Conservation (phyloP, 2,888 invertebrate species). For the Quadriops clusia region DNA sequence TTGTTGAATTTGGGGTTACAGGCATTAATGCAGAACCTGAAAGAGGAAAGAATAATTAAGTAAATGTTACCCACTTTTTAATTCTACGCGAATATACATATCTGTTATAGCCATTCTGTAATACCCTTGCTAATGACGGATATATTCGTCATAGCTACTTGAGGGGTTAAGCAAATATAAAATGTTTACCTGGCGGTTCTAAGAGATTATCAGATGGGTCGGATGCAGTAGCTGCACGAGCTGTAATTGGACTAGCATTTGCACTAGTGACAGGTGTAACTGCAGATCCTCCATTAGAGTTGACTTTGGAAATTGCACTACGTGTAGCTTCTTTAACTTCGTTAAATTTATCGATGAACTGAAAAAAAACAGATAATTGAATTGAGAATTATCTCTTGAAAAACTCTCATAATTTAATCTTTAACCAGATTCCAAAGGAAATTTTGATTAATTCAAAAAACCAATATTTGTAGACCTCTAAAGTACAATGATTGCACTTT, state of each 20-base stretch:
- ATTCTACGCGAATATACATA: constrained; percentile 1
- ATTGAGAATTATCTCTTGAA: too few species aligned
- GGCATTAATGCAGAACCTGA: constrained; percentile 27
- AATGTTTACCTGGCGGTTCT: constrained; percentile 35
- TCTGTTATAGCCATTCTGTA: too few species aligned
- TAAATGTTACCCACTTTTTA: constrained; percentile 2
- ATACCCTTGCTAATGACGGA: too few species aligned
- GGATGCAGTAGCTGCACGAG: constrained; percentile 47
- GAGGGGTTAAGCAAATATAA: too few species aligned
- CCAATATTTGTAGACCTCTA: too few species aligned
- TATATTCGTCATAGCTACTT: neutral
- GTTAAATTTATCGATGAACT: constrained; percentile 98
- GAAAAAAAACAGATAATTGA: constrained; percentile 17
- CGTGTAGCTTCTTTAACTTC: constrained; percentile 94
- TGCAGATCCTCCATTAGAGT: constrained; percentile 46
- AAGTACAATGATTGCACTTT: too few species aligned
- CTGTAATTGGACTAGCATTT: constrained; percentile 74
- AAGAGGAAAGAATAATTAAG: constrained; percentile 5
- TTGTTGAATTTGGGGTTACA: constrained; percentile 24
- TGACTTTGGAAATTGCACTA: constrained; percentile 52
- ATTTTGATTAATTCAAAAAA: too few species aligned
- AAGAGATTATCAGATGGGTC: constrained; percentile 37
- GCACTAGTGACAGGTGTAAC: constrained; percentile 79
- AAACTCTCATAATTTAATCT: constrained; percentile 3
- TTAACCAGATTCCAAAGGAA: too few species aligned